A percentile compares a stretch with the other conserved stretches of the same genome.
Evolutionary conservation across 2,888 invertebrate species (phyloP).

Genomic region (Heterodera filipjevi): DNA sequence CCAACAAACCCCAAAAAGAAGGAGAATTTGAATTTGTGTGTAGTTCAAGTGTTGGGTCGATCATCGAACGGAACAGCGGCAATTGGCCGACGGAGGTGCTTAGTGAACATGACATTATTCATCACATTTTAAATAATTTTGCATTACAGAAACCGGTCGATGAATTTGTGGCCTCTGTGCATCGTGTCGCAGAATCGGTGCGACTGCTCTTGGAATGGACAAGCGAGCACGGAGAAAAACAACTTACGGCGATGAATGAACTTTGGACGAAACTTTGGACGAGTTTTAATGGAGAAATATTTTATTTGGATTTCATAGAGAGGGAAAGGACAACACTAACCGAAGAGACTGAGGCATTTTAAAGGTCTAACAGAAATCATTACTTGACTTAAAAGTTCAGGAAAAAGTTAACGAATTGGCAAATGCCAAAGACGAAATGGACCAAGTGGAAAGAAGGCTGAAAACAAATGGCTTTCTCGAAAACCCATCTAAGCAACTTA

Average conservation of each 20-base stretch:
- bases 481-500: neutral
- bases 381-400: neutral
- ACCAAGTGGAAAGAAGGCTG: neutral
- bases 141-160: neutral
- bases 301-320: neutral
- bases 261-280: neutral
- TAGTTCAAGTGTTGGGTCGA: neutral
- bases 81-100: neutral
- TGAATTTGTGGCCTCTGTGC: neutral
- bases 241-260: neutral
- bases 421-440: neutral
- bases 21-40: neutral
- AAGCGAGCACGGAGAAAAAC: neutral
- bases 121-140: neutral
- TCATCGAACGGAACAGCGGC: neutral
- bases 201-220: neutral
- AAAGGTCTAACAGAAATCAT: neutral
- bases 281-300: neutral
- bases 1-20: neutral
- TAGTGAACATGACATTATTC: no score
- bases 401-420: constrained; percentile 1
- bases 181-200: neutral
- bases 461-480: neutral
- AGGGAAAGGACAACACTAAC: neutral
- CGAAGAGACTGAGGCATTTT: neutral